These are phyloP conservation scores for Penaeus vannamei DNA, from an alignment of 1,140 invertebrate genomes.

Conservation along the genomic window DNA sequence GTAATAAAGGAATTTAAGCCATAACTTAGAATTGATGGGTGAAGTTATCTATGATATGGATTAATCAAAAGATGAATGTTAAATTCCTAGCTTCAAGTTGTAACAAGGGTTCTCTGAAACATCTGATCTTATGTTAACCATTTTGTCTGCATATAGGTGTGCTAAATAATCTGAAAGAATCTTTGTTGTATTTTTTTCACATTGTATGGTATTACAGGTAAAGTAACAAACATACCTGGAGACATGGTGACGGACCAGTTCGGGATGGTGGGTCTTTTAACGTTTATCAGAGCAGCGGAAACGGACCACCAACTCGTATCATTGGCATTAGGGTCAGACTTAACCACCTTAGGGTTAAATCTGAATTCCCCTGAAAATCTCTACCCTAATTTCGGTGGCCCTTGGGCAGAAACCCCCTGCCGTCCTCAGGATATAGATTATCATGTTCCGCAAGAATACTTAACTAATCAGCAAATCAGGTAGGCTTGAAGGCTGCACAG, in stretches of 20 bases:
- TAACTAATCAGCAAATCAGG: constrained; percentile 85
- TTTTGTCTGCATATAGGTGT: background rate
- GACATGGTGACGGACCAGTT: constrained; percentile 99
- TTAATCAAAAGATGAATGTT: no score
- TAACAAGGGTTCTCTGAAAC: no score
- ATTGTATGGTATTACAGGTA: constrained; percentile 76
- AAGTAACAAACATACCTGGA: constrained; percentile 97
- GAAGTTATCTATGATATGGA: no score
- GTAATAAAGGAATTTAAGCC: no score
- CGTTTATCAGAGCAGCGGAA: constrained; percentile 97
- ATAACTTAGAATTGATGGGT: no score
- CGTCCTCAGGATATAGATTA: constrained; percentile 99
- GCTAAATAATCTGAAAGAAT: background rate
- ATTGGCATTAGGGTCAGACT: constrained; percentile 95
- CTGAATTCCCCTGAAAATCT: constrained; percentile 97
- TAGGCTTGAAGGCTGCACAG: constrained; percentile 55
- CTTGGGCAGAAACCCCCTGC: constrained; percentile 97
- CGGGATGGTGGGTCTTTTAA: constrained; percentile 97
- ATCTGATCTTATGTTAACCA: no score
- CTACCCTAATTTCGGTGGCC: constrained; percentile 97
- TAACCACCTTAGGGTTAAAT: constrained; percentile 97
- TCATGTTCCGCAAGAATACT: constrained; percentile 98
- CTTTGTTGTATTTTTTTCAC: constrained; percentile 41
- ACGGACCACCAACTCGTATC: constrained; percentile 96
- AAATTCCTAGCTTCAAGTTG: no score